Evolutionary conservation across 2,888 invertebrate species (phyloP), one percentile per base, ranked within the genome.

Genomic region (Octonoba sinensis): DNA sequence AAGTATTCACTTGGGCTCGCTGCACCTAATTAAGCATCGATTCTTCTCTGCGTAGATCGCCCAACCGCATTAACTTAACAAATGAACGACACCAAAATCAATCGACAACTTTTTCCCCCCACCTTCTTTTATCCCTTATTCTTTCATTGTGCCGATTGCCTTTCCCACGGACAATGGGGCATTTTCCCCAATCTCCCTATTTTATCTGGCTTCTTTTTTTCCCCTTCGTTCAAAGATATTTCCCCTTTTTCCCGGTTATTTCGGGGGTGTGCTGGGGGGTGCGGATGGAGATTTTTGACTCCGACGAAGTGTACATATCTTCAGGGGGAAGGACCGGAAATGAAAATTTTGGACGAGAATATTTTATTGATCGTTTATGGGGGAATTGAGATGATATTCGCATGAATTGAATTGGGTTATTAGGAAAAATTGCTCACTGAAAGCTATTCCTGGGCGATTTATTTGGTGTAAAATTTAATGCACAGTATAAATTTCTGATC

Each of bases 21-120:
- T 77, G 27, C 71, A 71, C 65, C 77, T 77, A 77, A 77, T 77
- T 77, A 77, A 70, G 44, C 56, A 70, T 71, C 77, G 71, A 77
- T 77, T 70, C 65, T 56, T 56, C 59, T 65, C 65, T 27, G 65
- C 71, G 77, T 71, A 70, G 71, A 77, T 71, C 65, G 57, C 49
- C 49, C 36, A 22, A 71, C 77, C 71, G 59, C 77, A 77, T 77
- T 65, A 77, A 71, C 71, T 64, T 77, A 77, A 77, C 77, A 77
- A 77, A 77, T 77, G 77, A 77, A 71, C 71, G 77, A 54, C 77
- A 57, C 71, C 36, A 71, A 77, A 77, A 77, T 77, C 77, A 77
- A 77, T 77, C 77, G 46, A 57, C 64, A 54, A 24, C 69, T 65
- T 54, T 67, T 51, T 51, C 20, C 51, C 44, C 46, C 8, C 54